phyloP scores from a whole-genome alignment of 2,797 vertebrate species.

The Euthynnus affinis region DNA sequence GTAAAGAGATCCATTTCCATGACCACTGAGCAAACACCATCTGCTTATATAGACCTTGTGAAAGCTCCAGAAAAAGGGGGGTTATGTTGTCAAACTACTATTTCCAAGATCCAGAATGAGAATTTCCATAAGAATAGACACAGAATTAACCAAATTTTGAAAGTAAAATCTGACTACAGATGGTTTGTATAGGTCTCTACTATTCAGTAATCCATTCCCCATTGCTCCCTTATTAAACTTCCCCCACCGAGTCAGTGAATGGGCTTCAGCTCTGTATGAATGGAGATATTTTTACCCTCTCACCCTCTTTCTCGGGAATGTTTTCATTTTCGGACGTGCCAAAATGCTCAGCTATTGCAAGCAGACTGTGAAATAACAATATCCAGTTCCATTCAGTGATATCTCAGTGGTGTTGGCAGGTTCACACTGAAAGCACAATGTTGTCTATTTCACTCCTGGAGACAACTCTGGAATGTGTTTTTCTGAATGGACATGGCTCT shows the following conservation, averaged over 20 bases:
- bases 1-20: neutral
- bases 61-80: neutral
- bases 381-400: constrained; percentile 62
- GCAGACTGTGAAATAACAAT: constrained; percentile 58
- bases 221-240: constrained; percentile 19
- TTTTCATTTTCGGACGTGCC: constrained; percentile 78
- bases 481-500: constrained; percentile 53
- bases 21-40: neutral
- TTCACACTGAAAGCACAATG: constrained; percentile 25
- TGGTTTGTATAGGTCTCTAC: neutral
- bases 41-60: neutral
- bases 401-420: constrained; percentile 37
- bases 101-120: too few relatives aligned
- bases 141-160: too few relatives aligned
- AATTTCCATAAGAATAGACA: too few relatives aligned
- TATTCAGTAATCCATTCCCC: constrained; percentile 36
- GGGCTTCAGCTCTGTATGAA: constrained; percentile 64
- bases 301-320: constrained; percentile 73
- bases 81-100: too few relatives aligned
- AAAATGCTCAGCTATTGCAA: constrained; percentile 65
- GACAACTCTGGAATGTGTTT: constrained; percentile 46
- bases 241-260: constrained; percentile 59
- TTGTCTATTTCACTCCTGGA: constrained; percentile 23
- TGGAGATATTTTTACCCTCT: constrained; percentile 75
- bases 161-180: neutral